Base-by-base conservation (phyloP, 2,888 invertebrate species). In the Leptothorax acervorum region DNA sequence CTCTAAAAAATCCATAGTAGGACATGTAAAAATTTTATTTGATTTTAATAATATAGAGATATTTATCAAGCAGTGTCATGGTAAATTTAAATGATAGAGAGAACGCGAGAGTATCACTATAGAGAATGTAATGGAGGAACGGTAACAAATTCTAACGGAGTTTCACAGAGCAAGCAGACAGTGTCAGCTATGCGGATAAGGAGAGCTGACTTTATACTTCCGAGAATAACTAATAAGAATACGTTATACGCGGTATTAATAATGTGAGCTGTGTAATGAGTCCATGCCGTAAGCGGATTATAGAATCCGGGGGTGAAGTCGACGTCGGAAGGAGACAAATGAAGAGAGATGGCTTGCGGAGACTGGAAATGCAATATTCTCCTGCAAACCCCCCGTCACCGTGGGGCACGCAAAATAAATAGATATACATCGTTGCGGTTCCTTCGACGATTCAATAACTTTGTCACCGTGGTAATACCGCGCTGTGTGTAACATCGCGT, bases 351-450 rank as follows among this genome's bases (percentile, higher is more conserved):
- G 90, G 90, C 86, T 87, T 88, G 90, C 87, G 91, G 90, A 86
- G 88, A 89, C 90, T 91, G 86, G 88, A 90, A 90, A 90, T 90
- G 90, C 92, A 92, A 92, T 92, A 92, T 92, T 90, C 89, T 84
- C 89, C 51, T 84, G 76, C 79, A 88, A 87, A 78, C 87, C 66
- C n/a, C 78, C 78, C 79, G 87, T 89, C 90, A 85, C 87, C 83
- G 57, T 55, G 45, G 82, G 89, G 85, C 78, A 83, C 86, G 75
- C 85, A 75, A 88, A 91, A 92, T 92, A 92, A 90, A 90, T 91
- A 92, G 91, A 90, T 87, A 89, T 90, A 89, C 86, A 83, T 87
- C 78, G 88, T 86, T 91, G 86, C 87, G 88, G 87, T 85, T 85
- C 75, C 86, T 81, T 82, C 60, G 71, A 55, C 82, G 70, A 85